Base-by-base conservation (phyloP, 2,888 invertebrate species). In the Barypeithes pellucidus region DNA sequence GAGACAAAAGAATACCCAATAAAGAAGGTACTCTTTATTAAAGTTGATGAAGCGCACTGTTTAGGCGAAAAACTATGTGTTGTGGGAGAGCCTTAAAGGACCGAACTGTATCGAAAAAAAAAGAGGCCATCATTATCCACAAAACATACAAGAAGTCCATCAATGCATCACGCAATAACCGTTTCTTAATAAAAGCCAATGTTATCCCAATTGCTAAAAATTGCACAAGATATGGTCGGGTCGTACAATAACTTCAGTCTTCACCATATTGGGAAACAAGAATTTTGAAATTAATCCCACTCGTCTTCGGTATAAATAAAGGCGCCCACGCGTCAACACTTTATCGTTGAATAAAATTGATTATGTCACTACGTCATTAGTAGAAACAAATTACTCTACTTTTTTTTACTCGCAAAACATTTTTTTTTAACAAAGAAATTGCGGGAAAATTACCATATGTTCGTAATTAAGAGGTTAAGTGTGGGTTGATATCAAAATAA, bases 211-310 rank as follows among this genome's bases (percentile, higher is more conserved):
- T 67, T 67, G 67, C 57, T 20, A 22, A 29, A 59, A 57, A 29
- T 59, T 57, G 29, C 66, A 66, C 36, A 66, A 66, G 52, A 20
- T 20, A 52, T 3, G 41, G 39, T n/a, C 66, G 9, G 9, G 18
- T 59, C 57, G 43, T 57, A 20, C 43, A 39, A 41, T 41, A 50
- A 11, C 5, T 11, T 8, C 65, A 14, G 2, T 50, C 50, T 20
- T 70, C 24, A 54, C 78, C 77, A 74, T 78, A 76, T 76, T 74
- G 54, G 76, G 75, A 33, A 43, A 66, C 47, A 72, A 67, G 76
- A 75, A 77, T 78, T 77, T 76, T 77, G 72, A 75, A 78, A 77
- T 63, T 41, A 65, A 59, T 66, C 78, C 78, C 75, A 78, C 77
- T 63, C 66, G 33, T 45, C 54, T 36, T 45, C 12, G 18, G 3